phyloP scores from a whole-genome alignment of 2,113 vertebrate genomes.

The Sula dactylatra region DNA sequence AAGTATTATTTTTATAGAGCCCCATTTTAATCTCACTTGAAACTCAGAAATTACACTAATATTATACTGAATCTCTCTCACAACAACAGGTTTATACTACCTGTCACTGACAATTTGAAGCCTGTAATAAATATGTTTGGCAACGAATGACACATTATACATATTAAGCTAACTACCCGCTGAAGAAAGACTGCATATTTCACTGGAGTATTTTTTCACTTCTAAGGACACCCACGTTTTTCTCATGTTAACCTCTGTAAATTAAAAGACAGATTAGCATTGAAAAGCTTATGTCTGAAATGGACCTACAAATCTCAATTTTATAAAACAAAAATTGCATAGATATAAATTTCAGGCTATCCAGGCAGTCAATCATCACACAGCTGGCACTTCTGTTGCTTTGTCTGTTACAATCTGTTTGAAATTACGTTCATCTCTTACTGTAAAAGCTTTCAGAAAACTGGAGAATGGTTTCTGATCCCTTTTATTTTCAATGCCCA shows the following conservation, averaged over 20 bases:
- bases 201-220: neutral
- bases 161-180: neutral
- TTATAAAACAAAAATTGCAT: neutral
- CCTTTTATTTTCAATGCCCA: neutral
- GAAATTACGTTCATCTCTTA: neutral
- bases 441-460: neutral
- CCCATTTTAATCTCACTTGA: neutral
- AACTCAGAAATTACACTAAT: neutral
- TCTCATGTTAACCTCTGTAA: neutral
- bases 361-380: neutral
- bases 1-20: neutral
- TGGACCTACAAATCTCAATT: neutral
- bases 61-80: neutral
- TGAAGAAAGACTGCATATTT: neutral
- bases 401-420: neutral
- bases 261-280: neutral
- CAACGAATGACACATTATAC: neutral
- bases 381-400: neutral
- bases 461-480: neutral
- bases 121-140: neutral
- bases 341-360: neutral
- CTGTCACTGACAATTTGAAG: neutral
- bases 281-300: neutral
- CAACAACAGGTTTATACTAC: neutral
- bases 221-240: neutral